Conservation (phyloP, 92 coral and sea anemone species). For the Montipora capitata region DNA sequence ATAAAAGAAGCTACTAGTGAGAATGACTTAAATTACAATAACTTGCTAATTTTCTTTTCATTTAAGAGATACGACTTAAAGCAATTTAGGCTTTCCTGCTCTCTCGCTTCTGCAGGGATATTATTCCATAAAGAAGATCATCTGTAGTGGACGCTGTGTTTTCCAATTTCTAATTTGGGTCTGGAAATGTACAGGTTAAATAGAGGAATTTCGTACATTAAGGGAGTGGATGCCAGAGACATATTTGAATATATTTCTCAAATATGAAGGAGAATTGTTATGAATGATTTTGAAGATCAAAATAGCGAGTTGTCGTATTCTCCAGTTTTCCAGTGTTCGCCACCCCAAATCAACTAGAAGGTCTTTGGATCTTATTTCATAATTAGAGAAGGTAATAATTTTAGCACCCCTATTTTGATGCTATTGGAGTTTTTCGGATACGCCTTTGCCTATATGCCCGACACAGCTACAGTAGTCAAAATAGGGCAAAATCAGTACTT, state of each 20-base stretch:
- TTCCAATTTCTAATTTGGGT: not conserved
- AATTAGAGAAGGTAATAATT: not conserved
- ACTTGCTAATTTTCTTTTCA: too few species aligned
- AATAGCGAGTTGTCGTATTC: too few species aligned
- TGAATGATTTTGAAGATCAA: too few species aligned
- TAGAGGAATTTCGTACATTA: not conserved
- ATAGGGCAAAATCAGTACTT: too few species aligned
- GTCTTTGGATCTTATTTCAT: not conserved
- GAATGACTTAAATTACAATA: too few species aligned
- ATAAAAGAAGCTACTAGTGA: too few species aligned
- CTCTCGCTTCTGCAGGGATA: not conserved
- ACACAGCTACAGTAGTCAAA: too few species aligned
- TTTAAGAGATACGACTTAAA: not conserved
- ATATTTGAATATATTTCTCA: too few species aligned
- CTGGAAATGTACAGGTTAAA: not conserved
- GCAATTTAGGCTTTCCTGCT: not conserved
- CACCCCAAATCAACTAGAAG: not conserved
- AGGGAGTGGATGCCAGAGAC: not conserved
- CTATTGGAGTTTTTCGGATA: not conserved
- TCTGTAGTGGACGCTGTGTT: slow-evolving; percentile 3
- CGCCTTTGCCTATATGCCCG: too few species aligned
- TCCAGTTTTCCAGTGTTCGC: too few species aligned
- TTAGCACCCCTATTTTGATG: not conserved
- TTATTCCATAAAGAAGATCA: not conserved
- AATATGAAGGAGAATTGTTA: too few species aligned